Evolutionary conservation across 2,797 vertebrate species (phyloP).

Genomic region (Echeneis naucrates): DNA sequence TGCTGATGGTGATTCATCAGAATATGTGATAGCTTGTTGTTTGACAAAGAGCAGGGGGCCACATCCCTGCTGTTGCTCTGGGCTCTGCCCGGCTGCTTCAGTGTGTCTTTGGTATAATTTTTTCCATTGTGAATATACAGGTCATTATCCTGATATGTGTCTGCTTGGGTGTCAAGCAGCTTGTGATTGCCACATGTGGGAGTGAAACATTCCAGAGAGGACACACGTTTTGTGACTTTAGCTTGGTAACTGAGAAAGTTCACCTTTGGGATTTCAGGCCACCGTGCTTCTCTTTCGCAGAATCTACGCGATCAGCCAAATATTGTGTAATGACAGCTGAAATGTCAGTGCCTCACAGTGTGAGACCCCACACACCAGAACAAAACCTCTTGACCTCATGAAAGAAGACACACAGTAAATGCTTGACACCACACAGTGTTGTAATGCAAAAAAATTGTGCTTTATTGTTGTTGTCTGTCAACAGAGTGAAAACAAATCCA

Average conservation of each 20-base stretch:
- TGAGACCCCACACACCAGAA: background rate
- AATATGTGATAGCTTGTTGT: conserved; percentile 52
- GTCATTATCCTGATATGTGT: conserved; percentile 35
- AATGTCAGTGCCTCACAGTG: background rate
- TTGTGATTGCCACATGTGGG: conserved; percentile 8
- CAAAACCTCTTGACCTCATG: background rate
- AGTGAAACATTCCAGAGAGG: conserved; percentile 1
- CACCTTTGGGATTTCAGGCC: background rate
- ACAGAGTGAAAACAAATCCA: conserved; percentile 49
- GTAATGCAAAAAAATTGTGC: conserved; percentile 55
- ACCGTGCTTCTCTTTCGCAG: background rate
- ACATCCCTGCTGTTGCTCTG: conserved; percentile 19
- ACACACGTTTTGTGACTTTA: conserved; percentile 9
- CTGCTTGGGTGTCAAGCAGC: conserved; percentile 13
- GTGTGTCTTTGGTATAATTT: conserved; percentile 9
- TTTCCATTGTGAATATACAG: conserved; percentile 23
- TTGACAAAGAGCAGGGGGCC: conserved; percentile 32
- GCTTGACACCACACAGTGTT: conserved; percentile 37
- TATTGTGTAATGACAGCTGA: background rate
- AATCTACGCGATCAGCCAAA: background rate
- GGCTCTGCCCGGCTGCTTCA: background rate
- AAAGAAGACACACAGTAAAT: conserved; percentile 7
- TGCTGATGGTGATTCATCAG: conserved; percentile 40
- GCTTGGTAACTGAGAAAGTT: background rate
- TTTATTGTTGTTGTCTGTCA: conserved; percentile 75